Base-by-base conservation (phyloP, 2,888 invertebrate genomes). In the Cataglyphis rosenhaueri region DNA sequence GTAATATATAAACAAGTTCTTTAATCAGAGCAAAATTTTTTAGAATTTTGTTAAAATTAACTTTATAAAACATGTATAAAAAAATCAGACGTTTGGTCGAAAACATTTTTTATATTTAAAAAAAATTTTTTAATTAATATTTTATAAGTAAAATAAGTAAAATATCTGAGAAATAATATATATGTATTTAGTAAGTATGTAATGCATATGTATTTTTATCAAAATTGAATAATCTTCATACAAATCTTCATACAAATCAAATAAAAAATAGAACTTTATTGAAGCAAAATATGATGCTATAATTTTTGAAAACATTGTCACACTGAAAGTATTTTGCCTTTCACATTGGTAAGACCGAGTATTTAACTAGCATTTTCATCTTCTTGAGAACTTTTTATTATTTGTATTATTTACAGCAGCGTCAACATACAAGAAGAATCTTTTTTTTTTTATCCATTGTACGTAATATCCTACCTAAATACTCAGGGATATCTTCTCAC, bases 1-100 rank as follows among this genome's bases (percentile, higher is more conserved):
- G 0, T 41, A 25, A 6, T 41, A 73, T n/a, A n/a, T 21, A 61
- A 29, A 41, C 15, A 61, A 44, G 2, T 35, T 1, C 3, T 3
- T 38, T 21, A 4, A 21, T 48, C 18, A 35, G 0, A n/a, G 1
- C 8, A n/a, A 48, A 73, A 35, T 6, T 48, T 9, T 73, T 38
- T 48, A 32, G n/a, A 64, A 35, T 48, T 64, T 3, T 41, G 12
- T 71, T 25, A 41, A 71, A 71, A 4, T 61, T 59, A 44, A 29
- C n/a, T 73, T 44, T 10, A 1, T 12, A 59, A 61, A 41, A 41
- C 4, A 18, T n/a, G 4, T 61, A 35, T 5, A 32, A 74, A 21
- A 21, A 15, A 52, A 55, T 70, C 5, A 18, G 21, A 15, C 21
- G 4, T 5, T 15, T 8, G 9, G 9, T 1, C 32, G 0, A 35